These are phyloP conservation scores for Dermolepida albohirtum DNA, from an alignment of 2,888 invertebrate species.

Conservation along the genomic window DNA sequence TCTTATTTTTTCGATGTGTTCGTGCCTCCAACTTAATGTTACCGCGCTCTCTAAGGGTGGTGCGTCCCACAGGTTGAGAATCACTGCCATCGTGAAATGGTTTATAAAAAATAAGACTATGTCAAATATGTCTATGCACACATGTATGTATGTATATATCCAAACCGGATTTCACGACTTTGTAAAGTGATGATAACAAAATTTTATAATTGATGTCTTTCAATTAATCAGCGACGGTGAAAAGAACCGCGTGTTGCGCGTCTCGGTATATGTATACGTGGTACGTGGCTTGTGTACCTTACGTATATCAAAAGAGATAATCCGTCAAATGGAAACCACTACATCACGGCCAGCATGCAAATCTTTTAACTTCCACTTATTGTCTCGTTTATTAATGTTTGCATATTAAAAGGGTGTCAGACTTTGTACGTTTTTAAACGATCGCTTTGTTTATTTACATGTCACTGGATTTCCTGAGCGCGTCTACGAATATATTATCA, in stretches of 20 bases:
- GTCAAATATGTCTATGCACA: too few species aligned
- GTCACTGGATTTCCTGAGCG: conserved; percentile 45
- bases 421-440: conserved; percentile 25
- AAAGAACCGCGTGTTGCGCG: neutral
- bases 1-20: too few species aligned
- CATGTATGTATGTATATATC: too few species aligned
- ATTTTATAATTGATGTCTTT: conserved; percentile 13
- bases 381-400: conserved; percentile 15
- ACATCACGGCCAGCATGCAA: conserved; percentile 9
- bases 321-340: conserved; percentile 20
- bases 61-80: too few species aligned
- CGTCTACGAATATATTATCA: conserved; percentile 18
- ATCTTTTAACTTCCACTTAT: conserved; percentile 21
- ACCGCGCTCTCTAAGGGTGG: too few species aligned
- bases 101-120: too few species aligned
- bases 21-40: too few species aligned
- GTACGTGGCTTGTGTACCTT: neutral
- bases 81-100: too few species aligned
- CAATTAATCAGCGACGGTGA: neutral
- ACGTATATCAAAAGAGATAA: neutral
- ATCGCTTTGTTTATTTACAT: conserved; percentile 43
- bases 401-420: conserved; percentile 9
- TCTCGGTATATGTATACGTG: neutral
- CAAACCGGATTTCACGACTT: neutral
- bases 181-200: neutral